These are phyloP conservation scores for Euschistus heros DNA, from an alignment of 1,140 invertebrate genomes.

Conservation along the genomic window DNA sequence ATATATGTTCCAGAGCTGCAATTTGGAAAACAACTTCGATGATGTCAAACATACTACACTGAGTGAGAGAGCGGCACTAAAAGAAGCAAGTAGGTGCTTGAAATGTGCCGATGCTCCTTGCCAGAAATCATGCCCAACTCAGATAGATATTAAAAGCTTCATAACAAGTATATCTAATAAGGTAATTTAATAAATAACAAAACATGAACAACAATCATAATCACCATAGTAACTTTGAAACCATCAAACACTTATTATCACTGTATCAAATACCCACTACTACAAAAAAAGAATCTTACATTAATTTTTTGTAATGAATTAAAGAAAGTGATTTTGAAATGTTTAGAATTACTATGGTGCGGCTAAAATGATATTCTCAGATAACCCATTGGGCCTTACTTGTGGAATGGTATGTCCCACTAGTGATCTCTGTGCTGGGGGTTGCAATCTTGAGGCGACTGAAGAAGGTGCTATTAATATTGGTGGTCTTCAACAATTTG, in stretches of 20 bases:
- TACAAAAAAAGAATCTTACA: too few species aligned
- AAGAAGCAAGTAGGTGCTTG: constrained; percentile 81
- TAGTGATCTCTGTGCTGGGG: constrained; percentile 93
- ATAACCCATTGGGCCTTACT: constrained; percentile 91
- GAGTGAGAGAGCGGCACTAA: constrained; percentile 84
- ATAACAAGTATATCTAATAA: constrained; percentile 94
- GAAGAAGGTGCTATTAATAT: constrained; percentile 99
- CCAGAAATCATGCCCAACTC: constrained; percentile 96
- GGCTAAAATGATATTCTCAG: constrained; percentile 90
- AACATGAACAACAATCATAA: too few species aligned
- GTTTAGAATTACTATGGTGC: constrained; percentile 93
- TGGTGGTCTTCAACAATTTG: constrained; percentile 95
- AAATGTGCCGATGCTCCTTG: constrained; percentile 98
- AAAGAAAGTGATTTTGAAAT: too few species aligned
- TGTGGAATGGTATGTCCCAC: constrained; percentile 99
- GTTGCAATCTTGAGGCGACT: constrained; percentile 87
- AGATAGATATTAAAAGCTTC: constrained; percentile 92
- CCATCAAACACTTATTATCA: too few species aligned
- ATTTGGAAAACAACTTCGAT: constrained; percentile 80
- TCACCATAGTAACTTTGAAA: too few species aligned
- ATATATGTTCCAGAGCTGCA: constrained; percentile 41
- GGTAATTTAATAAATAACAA: constrained; percentile 38
- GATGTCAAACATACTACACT: constrained; percentile 96
- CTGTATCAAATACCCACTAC: too few species aligned
- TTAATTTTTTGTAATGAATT: too few species aligned